Evolutionary conservation across 2,797 vertebrate species (phyloP).

Genomic region (Rhincodon typus): DNA sequence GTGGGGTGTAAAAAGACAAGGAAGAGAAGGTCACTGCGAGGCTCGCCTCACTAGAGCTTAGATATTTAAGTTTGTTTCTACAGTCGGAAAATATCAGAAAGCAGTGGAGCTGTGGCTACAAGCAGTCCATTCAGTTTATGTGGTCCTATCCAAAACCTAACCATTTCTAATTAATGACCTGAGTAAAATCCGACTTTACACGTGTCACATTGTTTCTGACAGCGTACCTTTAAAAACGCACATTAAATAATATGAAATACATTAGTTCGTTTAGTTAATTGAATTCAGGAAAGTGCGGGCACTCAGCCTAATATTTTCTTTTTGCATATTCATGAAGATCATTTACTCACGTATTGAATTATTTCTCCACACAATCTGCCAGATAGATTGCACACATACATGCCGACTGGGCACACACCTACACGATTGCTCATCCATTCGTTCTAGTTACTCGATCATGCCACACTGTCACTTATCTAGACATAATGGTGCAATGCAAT

Average conservation of each 20-base stretch:
- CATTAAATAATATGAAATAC: too few relatives aligned
- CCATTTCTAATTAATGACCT: not conserved
- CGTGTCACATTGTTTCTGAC: not conserved
- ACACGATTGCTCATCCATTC: too few relatives aligned
- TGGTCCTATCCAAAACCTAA: not conserved
- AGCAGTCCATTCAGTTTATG: not conserved
- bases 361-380: not conserved
- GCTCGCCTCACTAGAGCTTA: too few relatives aligned
- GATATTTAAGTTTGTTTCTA: not conserved
- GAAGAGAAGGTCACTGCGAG: not conserved
- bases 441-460: not conserved
- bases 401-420: not conserved
- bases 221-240: not conserved
- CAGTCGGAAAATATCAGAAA: not conserved
- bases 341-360: not conserved
- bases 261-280: not conserved
- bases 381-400: too few relatives aligned
- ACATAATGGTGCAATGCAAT: not conserved
- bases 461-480: not conserved
- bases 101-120: not conserved
- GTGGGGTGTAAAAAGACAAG: too few relatives aligned
- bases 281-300: not conserved
- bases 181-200: not conserved
- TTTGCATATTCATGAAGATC: not conserved
- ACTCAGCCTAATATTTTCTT: not conserved